Percentiles rank a stretch among this genome's conserved stretches.
These are phyloP conservation scores for Teleogryllus oceanicus DNA, from an alignment of 2,888 invertebrate genomes.

Conservation along the genomic window DNA sequence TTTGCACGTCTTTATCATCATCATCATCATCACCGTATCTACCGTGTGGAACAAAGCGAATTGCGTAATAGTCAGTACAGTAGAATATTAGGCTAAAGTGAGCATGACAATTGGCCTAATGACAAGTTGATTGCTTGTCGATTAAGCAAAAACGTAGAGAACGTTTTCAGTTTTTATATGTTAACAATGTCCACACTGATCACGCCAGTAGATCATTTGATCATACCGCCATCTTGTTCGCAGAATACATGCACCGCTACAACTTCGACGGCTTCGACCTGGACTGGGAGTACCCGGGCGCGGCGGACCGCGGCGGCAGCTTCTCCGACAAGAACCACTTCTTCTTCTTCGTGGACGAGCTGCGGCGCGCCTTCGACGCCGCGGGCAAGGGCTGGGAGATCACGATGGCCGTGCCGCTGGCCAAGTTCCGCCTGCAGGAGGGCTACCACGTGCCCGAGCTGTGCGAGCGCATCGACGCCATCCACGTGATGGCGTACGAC, in stretches of 20 bases:
- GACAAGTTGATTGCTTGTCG: no score
- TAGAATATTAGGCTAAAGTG: no score
- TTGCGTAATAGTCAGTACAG: no score
- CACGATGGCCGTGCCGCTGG: slow-evolving; percentile 85
- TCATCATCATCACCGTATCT: no score
- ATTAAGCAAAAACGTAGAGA: no score
- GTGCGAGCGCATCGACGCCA: slow-evolving; percentile 75
- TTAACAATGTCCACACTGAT: no score
- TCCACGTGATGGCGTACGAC: slow-evolving; percentile 85
- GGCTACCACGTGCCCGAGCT: slow-evolving; percentile 88
- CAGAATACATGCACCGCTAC: slow-evolving; percentile 72
- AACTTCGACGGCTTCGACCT: slow-evolving; percentile 81
- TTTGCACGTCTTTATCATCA: no score
- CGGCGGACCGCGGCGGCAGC: slow-evolving; percentile 79
- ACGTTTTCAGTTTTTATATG: no score
- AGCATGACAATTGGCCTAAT: no score
- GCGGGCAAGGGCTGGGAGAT: slow-evolving; percentile 78
- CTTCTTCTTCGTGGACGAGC: slow-evolving; percentile 75
- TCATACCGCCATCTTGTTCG: slow-evolving; percentile 21
- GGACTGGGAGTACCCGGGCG: slow-evolving; percentile 90
- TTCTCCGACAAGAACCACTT: slow-evolving; percentile 81
- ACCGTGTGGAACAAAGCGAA: no score
- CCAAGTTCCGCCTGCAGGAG: slow-evolving; percentile 80
- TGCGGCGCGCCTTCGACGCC: slow-evolving; percentile 72
- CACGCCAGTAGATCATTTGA: no score